Base-by-base conservation (phyloP, 2,888 invertebrate species). In the Gastracanthus pulcherrimus region DNA sequence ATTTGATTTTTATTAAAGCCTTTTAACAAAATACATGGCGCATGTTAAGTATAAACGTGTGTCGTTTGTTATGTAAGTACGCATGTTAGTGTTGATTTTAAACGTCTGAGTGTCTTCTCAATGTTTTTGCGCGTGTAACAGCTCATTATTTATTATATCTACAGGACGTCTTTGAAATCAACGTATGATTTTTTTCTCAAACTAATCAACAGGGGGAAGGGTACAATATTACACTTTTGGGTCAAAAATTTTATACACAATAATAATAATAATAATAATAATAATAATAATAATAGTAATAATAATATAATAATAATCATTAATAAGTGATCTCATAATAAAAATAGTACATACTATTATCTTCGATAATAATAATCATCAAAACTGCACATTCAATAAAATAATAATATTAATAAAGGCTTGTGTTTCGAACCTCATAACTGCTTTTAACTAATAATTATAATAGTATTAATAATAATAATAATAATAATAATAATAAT, bases 161-260 rank as follows among this genome's bases (percentile, higher is more conserved):
- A 89, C 89, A 89, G 84, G 86, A 86, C 86, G 84, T 87, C 78
- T 84, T 84, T 76, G 60, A 87, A 88, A 85, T 84, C 82, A 87
- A 88, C 85, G 77, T 87, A 81, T 34, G 58, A 62, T 75, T 71
- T 71, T 71, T 69, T 58, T 58, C 16, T 84, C 83, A 85, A 87
- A 85, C 84, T 87, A 89, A 88, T 88, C 86, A 89, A 90, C 89
- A 89, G 85, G 85, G 84, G 13, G 60, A 69, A 51, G 84, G 84
- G 84, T 87, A 88, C 85, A 88, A 89, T 89, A 87, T 89, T 89
- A 89, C 90, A 89, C 85, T 87, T 87, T 86, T 86, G 87, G 87
- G 85, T 83, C 81, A 86, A 84, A 83, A 85, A 87, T 85, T 86
- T 87, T 88, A 87, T 88, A 87, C 86, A 89, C 86, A 86, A 87